phyloP scores from a whole-genome alignment of 1,140 invertebrate species.

The Conus betulinus region DNA sequence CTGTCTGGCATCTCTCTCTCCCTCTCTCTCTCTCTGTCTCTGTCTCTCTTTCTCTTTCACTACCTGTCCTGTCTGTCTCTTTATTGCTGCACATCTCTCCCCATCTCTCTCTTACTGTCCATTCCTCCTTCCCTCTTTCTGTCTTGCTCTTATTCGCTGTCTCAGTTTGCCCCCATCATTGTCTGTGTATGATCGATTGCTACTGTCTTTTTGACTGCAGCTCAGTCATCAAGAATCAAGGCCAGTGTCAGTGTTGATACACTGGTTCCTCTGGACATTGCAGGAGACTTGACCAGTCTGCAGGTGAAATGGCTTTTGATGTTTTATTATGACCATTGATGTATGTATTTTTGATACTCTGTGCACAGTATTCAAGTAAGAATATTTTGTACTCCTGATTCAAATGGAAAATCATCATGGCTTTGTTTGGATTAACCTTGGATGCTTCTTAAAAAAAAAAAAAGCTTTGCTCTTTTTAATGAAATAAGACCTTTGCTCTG shows the following conservation, averaged over 20 bases:
- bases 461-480: too few species aligned
- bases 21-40: too few species aligned
- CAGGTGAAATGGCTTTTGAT: conserved; percentile 7
- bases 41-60: too few species aligned
- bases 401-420: too few species aligned
- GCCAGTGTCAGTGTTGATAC: conserved; percentile 44
- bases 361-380: too few species aligned
- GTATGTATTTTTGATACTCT: not conserved
- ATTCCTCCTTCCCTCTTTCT: not conserved
- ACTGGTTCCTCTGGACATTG: conserved; percentile 47
- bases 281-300: conserved; percentile 39
- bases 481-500: too few species aligned
- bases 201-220: not conserved
- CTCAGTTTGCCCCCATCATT: not conserved
- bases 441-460: too few species aligned
- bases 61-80: too few species aligned
- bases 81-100: too few species aligned
- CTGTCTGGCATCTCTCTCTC: not conserved
- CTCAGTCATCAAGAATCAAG: conserved; percentile 9
- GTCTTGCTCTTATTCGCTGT: not conserved
- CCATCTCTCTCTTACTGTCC: not conserved
- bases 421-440: too few species aligned
- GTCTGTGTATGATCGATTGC: not conserved
- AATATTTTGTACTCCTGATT: too few species aligned
- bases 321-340: not conserved